Evolutionary conservation across 2,888 invertebrate species (phyloP), one percentile per base, ranked within the genome.

Genomic region (Cotesia congregata): DNA sequence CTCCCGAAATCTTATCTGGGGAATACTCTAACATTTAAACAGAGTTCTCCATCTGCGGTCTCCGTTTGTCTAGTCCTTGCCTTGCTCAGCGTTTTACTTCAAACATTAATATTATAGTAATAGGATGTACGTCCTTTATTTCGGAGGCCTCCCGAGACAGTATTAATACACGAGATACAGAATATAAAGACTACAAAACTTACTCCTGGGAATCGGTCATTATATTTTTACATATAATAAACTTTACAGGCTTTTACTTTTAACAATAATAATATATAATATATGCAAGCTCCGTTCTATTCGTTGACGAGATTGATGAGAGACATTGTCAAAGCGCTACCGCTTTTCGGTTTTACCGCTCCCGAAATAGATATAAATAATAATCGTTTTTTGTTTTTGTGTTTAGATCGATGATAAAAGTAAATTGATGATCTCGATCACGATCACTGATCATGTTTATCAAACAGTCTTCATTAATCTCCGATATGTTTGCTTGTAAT

Each of bases 231-330:
- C 50, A 50, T 50, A 50, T 7, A 50, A 12, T 50, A 50, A 20
- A 15, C 17, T 64, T 64, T 9, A 64, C 64, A 64, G 9, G 20
- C 20, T 20, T 5, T n/a, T 60, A n/a, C 30, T 3, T 30, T 30
- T 30, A 60, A 39, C 70, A 9, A 71, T 38, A 9, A 71, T 38
- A 71, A 61, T 59, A 60, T 71, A 39, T 39, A 71, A 71, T 61
- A 71, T 39, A 60, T 71, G 59, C 20, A 41, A 72, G 30, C 50
- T 41, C 72, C 39, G 41, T 39, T 64, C 62, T 71, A 71, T 72
- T 39, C 40, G 62, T 64, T 64, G 62, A 64, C 41, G 64, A 40
- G 9, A 41, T 59, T 70, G 60, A 70, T 70, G 59, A 17, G 50
- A 69, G 15, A 20, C 12, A 0, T 69, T 20, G 30, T 50, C 59